Base-by-base conservation (phyloP, 2,797 vertebrate species). In the Alauda arvensis region DNA sequence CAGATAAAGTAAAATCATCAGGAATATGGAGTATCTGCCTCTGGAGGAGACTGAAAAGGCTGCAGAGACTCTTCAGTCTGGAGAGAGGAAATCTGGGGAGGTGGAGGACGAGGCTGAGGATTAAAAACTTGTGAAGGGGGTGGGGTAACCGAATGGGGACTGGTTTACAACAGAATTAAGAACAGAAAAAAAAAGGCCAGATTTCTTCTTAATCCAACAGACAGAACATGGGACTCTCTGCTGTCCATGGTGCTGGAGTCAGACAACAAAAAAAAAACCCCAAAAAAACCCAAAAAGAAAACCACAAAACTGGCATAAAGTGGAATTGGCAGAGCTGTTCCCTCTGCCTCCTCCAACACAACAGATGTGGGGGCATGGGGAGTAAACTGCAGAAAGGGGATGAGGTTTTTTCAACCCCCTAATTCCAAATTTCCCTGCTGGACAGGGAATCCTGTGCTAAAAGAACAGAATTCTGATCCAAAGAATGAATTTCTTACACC, bases 351-450 rank as follows among this genome's bases (percentile, higher is more conserved):
- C 60, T 53, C 21, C 28, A 18, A 25, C 1, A 21, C 1, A 15
- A 40, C 11, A 68, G 16, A n/a, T 40, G 18, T 16, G 37, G 31
- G 28, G 39, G 13, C 28, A 20, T 3, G 12, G 37, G 19, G 19
- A 61, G 49, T 1, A 37, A 18, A 37, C 8, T 62, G 8, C 14
- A 81, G 23, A n/a, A 51, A 42, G 1, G 8, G 28, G 15, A 18
- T 0, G 3, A 74, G 8, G 10, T 9, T 66, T 57, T 37, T 37
- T 52, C 61, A 26, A 4, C 1, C 13, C 9, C 17, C 8, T 39
- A 33, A 48, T 59, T 77, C 37, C 37, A 65, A 59, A 82, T 46
- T 59, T 39, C 5, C 2, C 0, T 34, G 6, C 20, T 51, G 24
- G 24, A 40, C 55, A 23, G 23, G 18, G 18, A 85, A 69, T 72